Percentiles rank a stretch among this genome's conserved stretches.
phyloP scores from a whole-genome alignment of 2,888 invertebrate species.

The Thecocarcelia acutangulata region DNA sequence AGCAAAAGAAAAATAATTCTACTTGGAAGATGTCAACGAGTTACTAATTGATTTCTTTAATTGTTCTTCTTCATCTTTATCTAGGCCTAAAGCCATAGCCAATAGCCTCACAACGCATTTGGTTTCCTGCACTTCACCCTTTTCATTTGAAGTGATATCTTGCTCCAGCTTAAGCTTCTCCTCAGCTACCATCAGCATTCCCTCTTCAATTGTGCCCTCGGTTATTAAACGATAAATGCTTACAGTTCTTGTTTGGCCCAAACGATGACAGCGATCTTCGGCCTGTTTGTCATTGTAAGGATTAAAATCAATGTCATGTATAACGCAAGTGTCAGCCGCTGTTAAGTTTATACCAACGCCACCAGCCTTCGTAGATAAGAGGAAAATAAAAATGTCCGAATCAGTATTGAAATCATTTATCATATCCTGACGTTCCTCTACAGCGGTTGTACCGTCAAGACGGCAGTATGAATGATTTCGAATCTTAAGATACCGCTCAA shows the following conservation, averaged over 20 bases:
- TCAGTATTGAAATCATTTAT: slow-evolving; percentile 94
- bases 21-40: slow-evolving; percentile 73
- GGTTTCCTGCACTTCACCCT: slow-evolving; percentile 85
- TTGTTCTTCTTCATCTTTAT: slow-evolving; percentile 76
- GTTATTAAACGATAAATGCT: slow-evolving; percentile 92
- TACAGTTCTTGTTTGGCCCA: slow-evolving; percentile 91
- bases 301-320: slow-evolving; percentile 99
- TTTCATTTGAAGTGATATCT: slow-evolving; percentile 86
- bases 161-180: slow-evolving; percentile 95
- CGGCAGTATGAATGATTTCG: slow-evolving; percentile 89
- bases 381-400: slow-evolving; percentile 91
- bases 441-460: slow-evolving; percentile 95
- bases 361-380: slow-evolving; percentile 95
- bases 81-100: slow-evolving; percentile 89
- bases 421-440: slow-evolving; percentile 91
- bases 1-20: slow-evolving; percentile 52
- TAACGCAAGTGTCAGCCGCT: slow-evolving; percentile 95
- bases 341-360: slow-evolving; percentile 98
- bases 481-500: slow-evolving; percentile 92
- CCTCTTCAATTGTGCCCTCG: slow-evolving; percentile 94
- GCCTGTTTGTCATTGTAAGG: slow-evolving; percentile 99
- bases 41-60: slow-evolving; percentile 75
- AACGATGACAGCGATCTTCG: slow-evolving; percentile 92
- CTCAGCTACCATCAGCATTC: slow-evolving; percentile 93
- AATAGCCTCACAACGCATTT: slow-evolving; percentile 91